A percentile compares a stretch with the other conserved stretches of the same genome.
phyloP scores from a whole-genome alignment of 2,888 invertebrate genomes.

The Cheilosia soror region DNA sequence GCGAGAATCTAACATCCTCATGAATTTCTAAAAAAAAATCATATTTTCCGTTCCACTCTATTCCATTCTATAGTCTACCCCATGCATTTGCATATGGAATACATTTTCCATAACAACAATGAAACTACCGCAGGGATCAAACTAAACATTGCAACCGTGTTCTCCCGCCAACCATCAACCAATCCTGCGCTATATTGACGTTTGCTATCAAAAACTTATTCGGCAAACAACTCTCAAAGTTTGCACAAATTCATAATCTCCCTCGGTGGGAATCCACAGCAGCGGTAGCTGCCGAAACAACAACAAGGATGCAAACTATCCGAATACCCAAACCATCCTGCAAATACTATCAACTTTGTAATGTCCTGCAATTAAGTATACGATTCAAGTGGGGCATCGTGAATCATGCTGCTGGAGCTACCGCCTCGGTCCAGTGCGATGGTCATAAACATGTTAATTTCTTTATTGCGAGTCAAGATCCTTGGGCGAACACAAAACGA shows the following conservation, averaged over 20 bases:
- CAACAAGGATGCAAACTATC: slow-evolving; percentile 33
- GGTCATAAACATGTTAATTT: slow-evolving; percentile 75
- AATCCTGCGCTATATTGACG: slow-evolving; percentile 46
- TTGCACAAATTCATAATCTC: slow-evolving; percentile 57
- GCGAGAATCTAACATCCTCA: slow-evolving; percentile 19
- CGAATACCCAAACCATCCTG: slow-evolving; percentile 32
- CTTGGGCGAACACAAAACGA: slow-evolving; percentile 64
- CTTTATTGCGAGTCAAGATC: slow-evolving; percentile 73
- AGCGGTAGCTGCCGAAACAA: slow-evolving; percentile 16
- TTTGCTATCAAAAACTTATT: slow-evolving; percentile 72
- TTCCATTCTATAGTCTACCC: slow-evolving; percentile 2
- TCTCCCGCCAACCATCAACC: background rate
- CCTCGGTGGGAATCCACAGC: slow-evolving; percentile 44
- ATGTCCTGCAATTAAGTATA: slow-evolving; percentile 74
- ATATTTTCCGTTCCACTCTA: no score
- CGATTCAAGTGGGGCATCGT: slow-evolving; percentile 62
- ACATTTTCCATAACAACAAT: slow-evolving; percentile 54
- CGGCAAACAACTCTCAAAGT: slow-evolving; percentile 63
- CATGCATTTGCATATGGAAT: slow-evolving; percentile 65
- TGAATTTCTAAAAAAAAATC: slow-evolving; percentile 59
- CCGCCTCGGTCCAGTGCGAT: slow-evolving; percentile 47
- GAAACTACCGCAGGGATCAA: slow-evolving; percentile 65
- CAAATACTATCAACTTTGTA: slow-evolving; percentile 70
- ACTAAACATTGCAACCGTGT: slow-evolving; percentile 37
- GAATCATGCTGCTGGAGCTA: background rate